phyloP scores from a whole-genome alignment of 2,888 invertebrate genomes.

The Eustalomyia histrio region DNA sequence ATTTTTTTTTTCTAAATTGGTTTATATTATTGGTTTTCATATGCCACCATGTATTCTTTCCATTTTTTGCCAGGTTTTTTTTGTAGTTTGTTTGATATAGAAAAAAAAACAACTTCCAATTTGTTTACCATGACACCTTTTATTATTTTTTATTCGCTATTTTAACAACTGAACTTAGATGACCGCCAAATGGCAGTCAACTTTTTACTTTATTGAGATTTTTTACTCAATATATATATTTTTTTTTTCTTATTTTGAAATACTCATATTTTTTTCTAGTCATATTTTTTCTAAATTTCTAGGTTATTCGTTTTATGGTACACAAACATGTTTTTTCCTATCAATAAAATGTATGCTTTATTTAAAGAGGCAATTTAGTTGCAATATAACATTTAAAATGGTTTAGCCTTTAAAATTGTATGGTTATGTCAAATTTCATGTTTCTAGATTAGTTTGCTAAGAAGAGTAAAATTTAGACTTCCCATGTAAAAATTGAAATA shows the following conservation, averaged over 20 bases:
- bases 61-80: conserved; percentile 4
- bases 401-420: too few species aligned
- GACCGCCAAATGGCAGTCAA: conserved; percentile 33
- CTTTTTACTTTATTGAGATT: conserved; percentile 36
- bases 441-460: too few species aligned
- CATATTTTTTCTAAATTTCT: conserved; percentile 40
- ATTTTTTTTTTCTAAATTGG: conserved; percentile 38
- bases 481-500: too few species aligned
- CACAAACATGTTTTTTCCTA: conserved; percentile 35
- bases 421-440: too few species aligned
- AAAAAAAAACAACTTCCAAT: conserved; percentile 38
- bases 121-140: conserved; percentile 47
- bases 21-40: conserved; percentile 37
- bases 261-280: conserved; percentile 17
- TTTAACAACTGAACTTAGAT: conserved; percentile 51
- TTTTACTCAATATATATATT: conserved; percentile 60
- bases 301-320: conserved; percentile 63
- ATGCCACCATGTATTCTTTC: conserved; percentile 1
- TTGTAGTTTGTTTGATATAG: neutral
- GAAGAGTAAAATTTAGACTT: too few species aligned
- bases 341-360: too few species aligned
- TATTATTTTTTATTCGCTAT: conserved; percentile 30
- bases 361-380: too few species aligned
- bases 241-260: neutral
- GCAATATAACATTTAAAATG: too few species aligned